A percentile compares a stretch with the other conserved stretches of the same genome.
Evolutionary conservation across 2,888 invertebrate genomes (phyloP).

Genomic region (Netelia virgata): DNA sequence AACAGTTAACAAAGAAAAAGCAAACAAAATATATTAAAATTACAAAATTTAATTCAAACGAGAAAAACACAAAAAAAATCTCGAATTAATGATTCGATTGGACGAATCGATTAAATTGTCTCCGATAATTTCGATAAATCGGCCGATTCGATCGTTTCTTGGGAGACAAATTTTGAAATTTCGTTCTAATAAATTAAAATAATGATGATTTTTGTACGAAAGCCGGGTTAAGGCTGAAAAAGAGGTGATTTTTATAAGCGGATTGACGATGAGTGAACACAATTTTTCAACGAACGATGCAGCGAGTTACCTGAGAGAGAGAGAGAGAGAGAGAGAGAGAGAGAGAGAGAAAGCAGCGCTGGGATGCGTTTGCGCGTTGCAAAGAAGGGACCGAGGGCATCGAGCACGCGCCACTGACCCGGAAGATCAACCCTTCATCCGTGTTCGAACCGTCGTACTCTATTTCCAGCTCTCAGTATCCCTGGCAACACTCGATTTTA

Average conservation of each 20-base stretch:
- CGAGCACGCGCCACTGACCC: slow-evolving; percentile 79
- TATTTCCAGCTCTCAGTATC: slow-evolving; percentile 58
- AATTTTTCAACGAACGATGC: slow-evolving; percentile 68
- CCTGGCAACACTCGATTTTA: slow-evolving; percentile 7
- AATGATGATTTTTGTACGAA: slow-evolving; percentile 8
- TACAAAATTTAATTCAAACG: background rate
- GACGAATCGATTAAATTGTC: too few species aligned
- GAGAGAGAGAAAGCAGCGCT: slow-evolving; percentile 57
- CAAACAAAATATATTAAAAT: background rate
- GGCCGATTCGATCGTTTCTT: too few species aligned
- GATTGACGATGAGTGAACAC: slow-evolving; percentile 48
- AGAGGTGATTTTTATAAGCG: slow-evolving; percentile 50
- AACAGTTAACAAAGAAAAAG: background rate
- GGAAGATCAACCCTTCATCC: slow-evolving; percentile 80
- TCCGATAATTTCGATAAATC: too few species aligned
- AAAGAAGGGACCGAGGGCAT: slow-evolving; percentile 67
- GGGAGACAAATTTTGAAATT: too few species aligned
- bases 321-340: slow-evolving; percentile 15
- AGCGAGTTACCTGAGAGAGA: slow-evolving; percentile 66
- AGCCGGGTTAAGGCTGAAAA: slow-evolving; percentile 57
- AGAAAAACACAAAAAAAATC: background rate
- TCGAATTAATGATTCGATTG: slow-evolving; percentile 18
- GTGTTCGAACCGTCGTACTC: slow-evolving; percentile 38
- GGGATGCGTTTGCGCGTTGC: slow-evolving; percentile 64
- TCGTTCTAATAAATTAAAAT: background rate